Percentiles rank a stretch among this genome's conserved stretches.
These are phyloP conservation scores for Paracentrotus lividus DNA, from an alignment of 53 echinoderm and acorn worm species.

Conservation along the genomic window DNA sequence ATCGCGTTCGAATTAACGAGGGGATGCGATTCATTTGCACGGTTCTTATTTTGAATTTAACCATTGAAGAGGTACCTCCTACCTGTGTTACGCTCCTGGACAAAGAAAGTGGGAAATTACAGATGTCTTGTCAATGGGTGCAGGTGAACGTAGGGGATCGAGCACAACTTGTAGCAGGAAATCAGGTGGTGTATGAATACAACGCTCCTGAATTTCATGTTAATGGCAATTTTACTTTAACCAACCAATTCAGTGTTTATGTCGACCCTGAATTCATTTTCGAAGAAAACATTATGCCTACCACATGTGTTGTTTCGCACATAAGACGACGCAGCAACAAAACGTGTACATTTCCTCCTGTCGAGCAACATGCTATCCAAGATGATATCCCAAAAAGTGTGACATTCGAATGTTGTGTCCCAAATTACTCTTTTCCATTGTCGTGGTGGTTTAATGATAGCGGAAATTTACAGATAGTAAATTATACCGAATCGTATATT, in stretches of 20 bases:
- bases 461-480: neutral
- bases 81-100: neutral
- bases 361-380: neutral
- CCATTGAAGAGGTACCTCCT: slow-evolving; percentile 20
- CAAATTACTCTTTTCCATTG: neutral
- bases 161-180: slow-evolving; percentile 7
- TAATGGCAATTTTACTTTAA: neutral
- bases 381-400: neutral
- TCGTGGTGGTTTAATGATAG: neutral
- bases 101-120: slow-evolving; percentile 10
- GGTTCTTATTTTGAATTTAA: slow-evolving; percentile 39
- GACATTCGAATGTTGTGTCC: neutral
- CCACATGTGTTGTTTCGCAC: neutral
- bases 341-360: slow-evolving; percentile 9
- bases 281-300: neutral
- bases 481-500: neutral
- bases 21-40: slow-evolving; percentile 9
- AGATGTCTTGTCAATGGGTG: slow-evolving; percentile 52
- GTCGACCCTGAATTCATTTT: neutral
- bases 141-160: slow-evolving; percentile 32
- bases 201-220: neutral
- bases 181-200: slow-evolving; percentile 45
- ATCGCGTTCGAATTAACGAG: slow-evolving; percentile 15
- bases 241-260: slow-evolving; percentile 24
- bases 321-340: neutral